Conservation (phyloP, 2,113 vertebrate genomes). For the Acanthisitta chloris region DNA sequence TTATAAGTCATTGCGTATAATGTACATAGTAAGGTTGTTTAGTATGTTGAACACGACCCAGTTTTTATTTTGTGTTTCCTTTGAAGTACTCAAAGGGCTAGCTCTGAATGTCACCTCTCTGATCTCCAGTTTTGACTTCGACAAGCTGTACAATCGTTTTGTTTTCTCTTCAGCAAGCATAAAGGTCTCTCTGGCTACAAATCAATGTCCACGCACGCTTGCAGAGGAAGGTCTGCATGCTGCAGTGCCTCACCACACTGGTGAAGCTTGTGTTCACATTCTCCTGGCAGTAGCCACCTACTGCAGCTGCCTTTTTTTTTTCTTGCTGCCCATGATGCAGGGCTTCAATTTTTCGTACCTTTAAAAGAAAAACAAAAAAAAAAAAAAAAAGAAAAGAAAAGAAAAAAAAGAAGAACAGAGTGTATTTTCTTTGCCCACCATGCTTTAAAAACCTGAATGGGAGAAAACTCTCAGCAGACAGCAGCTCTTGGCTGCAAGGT, state of each 20-base stretch:
- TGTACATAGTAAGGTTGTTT: slow-evolving; percentile 47
- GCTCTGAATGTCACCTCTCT: slow-evolving; percentile 61
- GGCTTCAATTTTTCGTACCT: slow-evolving; percentile 28
- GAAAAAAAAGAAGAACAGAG: not conserved
- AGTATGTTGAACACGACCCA: slow-evolving; percentile 20
- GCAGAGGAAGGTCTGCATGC: slow-evolving; percentile 62
- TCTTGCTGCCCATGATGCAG: slow-evolving; percentile 53
- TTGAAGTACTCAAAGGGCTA: slow-evolving; percentile 73
- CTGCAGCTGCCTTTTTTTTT: slow-evolving; percentile 56
- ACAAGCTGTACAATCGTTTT: slow-evolving; percentile 51
- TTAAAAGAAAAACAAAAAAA: not conserved
- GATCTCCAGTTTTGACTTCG: slow-evolving; percentile 27
- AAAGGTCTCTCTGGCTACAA: slow-evolving; percentile 63
- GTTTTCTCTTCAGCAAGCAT: slow-evolving; percentile 7
- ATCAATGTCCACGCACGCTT: slow-evolving; percentile 15
- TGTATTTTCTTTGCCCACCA: slow-evolving; percentile 40
- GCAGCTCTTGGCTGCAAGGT: slow-evolving; percentile 1
- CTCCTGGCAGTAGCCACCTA: slow-evolving; percentile 28
- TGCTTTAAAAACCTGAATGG: slow-evolving; percentile 49
- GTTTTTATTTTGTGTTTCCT: slow-evolving; percentile 9
- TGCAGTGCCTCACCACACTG: slow-evolving; percentile 51
- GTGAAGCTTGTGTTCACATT: not conserved
- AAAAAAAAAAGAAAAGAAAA: not conserved
- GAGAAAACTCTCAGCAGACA: slow-evolving; percentile 34
- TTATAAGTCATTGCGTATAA: slow-evolving; percentile 30